Base-by-base conservation (phyloP, 2,113 vertebrate genomes). In the Mesoclemmys tuberculata region DNA sequence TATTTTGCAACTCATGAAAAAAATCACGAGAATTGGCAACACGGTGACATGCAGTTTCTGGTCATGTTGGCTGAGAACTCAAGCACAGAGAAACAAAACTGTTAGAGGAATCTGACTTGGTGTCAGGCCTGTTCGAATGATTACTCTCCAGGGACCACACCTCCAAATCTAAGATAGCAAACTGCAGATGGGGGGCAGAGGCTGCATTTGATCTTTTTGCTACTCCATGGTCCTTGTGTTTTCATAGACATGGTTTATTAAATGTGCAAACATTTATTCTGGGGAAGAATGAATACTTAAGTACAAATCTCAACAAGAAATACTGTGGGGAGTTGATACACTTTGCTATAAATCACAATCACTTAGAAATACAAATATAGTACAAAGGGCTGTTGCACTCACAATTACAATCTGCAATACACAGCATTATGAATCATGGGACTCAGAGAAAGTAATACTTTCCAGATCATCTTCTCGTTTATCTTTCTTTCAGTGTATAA, bases 401-500 rank as follows among this genome's bases (percentile, higher is more conserved):
- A 49, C 89, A 80, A 96, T 88, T 58, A n/a, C 56, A 46, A n/a
- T 95, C 93, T 90, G 51, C 90, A 52, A 52, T 88, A 95, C 9
- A 64, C 90, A 84, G 83, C 90, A 19, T 64, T 82, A 41, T 93
- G 93, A 96, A 94, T 90, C 93, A 90, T 85, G 91, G 88, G 83
- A 75, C 54, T 82, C 6, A 77, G 90, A 49, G 84, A 93, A 81
- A 86, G 84, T 89, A 94, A 88, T 92, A 82, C 18, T 90, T 85
- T 84, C 94, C 95, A 96, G 87, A 86, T 97, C 90, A 96, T 75
- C 74, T 46, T 91, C 54, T 31, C 38, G 29, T 94, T 92, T 68
- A 35, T n/a, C 4, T 93, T 90, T 64, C 3, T 10, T 3, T 88
- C 78, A 5, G 1, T 93, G 88, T 95, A 85, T 92, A 82, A 94